Evolutionary conservation across 2,797 vertebrate species (phyloP).

Genomic region (Diplodus puntazzo): DNA sequence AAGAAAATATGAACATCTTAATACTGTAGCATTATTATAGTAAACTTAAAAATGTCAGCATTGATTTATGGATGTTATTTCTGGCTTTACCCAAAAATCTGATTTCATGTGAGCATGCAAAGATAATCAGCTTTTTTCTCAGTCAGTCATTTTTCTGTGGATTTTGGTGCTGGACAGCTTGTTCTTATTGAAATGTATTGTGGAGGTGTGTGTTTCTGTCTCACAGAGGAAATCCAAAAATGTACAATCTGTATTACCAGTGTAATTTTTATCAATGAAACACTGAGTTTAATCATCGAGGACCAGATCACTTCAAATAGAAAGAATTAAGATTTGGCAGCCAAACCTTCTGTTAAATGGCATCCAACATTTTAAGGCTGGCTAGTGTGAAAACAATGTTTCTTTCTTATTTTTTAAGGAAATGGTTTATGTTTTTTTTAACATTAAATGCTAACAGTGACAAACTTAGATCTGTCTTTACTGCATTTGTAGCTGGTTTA

Average conservation of each 20-base stretch:
- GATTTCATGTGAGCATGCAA: not conserved
- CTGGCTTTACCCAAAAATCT: not conserved
- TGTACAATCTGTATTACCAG: not conserved
- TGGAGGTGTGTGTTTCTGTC: constrained; percentile 32
- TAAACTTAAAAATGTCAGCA: not conserved
- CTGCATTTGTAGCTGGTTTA: constrained; percentile 26
- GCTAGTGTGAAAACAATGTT: not conserved
- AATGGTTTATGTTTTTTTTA: not conserved
- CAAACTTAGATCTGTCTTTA: constrained; percentile 4
- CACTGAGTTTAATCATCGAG: not conserved
- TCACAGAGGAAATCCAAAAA: constrained; percentile 1
- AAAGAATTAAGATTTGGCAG: not conserved
- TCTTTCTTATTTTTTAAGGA: not conserved
- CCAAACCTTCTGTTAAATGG: not conserved
- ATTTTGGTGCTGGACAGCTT: constrained; percentile 15
- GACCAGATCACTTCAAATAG: not conserved
- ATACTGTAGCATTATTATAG: not conserved
- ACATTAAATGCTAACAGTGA: not conserved
- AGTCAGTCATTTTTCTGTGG: not conserved
- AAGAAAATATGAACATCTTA: not conserved
- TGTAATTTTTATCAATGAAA: constrained; percentile 2
- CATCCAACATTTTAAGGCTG: not conserved
- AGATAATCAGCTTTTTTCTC: not conserved
- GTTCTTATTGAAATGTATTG: constrained; percentile 36
- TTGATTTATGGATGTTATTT: not conserved